A percentile compares a stretch with the other conserved stretches of the same genome.
Conservation (phyloP, 2,888 invertebrate genomes). For the Megamerina dolium region DNA sequence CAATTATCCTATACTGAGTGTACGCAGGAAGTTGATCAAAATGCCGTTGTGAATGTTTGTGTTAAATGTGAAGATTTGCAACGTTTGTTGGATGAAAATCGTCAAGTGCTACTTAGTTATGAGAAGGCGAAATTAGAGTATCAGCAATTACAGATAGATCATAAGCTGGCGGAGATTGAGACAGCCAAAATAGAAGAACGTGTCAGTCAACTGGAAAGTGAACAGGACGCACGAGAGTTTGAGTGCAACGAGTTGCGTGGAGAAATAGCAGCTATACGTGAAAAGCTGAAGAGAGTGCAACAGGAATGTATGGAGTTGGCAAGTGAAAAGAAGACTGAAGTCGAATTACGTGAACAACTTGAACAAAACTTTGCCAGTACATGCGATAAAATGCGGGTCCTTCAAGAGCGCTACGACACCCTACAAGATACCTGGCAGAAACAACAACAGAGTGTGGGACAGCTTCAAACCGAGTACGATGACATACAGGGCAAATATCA, state of each 20-base stretch:
- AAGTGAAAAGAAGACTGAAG: constrained; percentile 24
- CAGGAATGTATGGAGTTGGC: constrained; percentile 22
- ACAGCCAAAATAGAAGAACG: constrained; percentile 13
- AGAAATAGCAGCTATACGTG: constrained; percentile 25
- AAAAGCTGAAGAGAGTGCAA: constrained; percentile 29
- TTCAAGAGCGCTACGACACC: constrained; percentile 31
- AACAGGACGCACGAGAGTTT: constrained; percentile 13
- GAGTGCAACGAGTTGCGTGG: constrained; percentile 29
- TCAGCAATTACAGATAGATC: constrained; percentile 19
- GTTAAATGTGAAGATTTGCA: constrained; percentile 33
- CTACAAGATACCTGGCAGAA: constrained; percentile 28
- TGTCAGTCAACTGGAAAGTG: constrained; percentile 17
- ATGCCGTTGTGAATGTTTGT: constrained; percentile 24
- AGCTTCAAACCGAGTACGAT: constrained; percentile 32
- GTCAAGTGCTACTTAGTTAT: constrained; percentile 21
- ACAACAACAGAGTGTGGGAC: constrained; percentile 24
- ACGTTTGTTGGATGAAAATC: constrained; percentile 26
- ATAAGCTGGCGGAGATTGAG: constrained; percentile 16
- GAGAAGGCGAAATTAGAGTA: constrained; percentile 21
- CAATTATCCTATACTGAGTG: constrained; percentile 28
- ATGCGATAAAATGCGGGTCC: constrained; percentile 23
- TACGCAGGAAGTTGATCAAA: too few relatives aligned
- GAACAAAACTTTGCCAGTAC: constrained; percentile 24
- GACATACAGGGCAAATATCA: constrained; percentile 32
- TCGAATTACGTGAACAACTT: constrained; percentile 28